Evolutionary conservation across 2,113 vertebrate species (phyloP), one percentile per base, ranked within the genome.

Genomic region (Aleadryas rufinucha): DNA sequence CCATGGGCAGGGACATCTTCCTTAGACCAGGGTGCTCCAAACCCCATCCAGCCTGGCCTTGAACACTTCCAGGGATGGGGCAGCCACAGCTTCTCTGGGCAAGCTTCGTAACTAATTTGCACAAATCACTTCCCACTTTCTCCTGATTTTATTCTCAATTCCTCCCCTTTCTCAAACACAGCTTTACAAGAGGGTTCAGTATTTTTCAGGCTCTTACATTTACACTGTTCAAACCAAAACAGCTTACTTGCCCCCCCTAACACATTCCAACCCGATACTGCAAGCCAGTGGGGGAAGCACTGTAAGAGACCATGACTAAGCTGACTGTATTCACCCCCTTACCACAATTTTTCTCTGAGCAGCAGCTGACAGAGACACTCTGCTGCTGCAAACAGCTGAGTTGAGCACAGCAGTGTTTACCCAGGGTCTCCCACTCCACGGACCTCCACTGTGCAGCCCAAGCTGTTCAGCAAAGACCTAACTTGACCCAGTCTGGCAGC

Each of bases 401-500:
- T 16, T 85, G 90, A 90, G 76, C 71, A 56, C 3, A 9, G 68
- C 31, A 2, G 10, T 94, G 84, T 93, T 95, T 96, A 94, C 37
- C 80, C 79, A 78, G 68, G 64, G 56, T 95, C 76, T 87, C 88
- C 83, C 10, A 3, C 80, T 74, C 79, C 79, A 84, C 21, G 3
- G 60, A 89, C 70, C 94, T 82, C 54, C 4, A 47, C 78, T 91
- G 72, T 88, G 72, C 93, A 87, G 95, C 76, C 93, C 85, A 59
- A 93, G 75, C 86, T 45, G 68, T 35, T 93, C 95, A 96, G 90
- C 87, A 81, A 84, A 95, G 95, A 94, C 96, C 96, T 96, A 96
- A 96, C 82, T 64, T 96, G 95, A 96, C 96, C 96, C 94, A 92
- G 71, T 59, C 93, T 90, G 80, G 86, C 96, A 97, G 95, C 80